A percentile compares a stretch with the other conserved stretches of the same genome.
Evolutionary conservation across 2,888 invertebrate genomes (phyloP).

Genomic region (Drosophila koepferae): DNA sequence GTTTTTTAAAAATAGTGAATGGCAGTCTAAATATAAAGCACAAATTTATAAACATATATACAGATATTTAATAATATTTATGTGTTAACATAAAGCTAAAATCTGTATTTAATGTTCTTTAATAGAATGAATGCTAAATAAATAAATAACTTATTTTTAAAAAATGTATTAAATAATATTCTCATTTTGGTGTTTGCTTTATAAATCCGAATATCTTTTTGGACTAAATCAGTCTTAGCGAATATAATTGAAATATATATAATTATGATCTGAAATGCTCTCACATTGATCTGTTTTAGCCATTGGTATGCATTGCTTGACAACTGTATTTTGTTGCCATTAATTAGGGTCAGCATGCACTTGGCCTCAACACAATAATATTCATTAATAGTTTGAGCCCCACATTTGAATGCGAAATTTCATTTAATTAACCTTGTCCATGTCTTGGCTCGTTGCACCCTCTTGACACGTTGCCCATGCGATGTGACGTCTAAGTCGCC

Average conservation of each 20-base stretch:
- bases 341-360: conserved; percentile 39
- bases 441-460: conserved; percentile 30
- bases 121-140: too few relatives aligned
- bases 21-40: too few relatives aligned
- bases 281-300: background rate
- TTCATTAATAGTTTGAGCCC: conserved; percentile 47
- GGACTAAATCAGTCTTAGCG: too few relatives aligned
- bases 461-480: conserved; percentile 28
- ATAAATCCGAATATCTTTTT: too few relatives aligned
- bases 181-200: too few relatives aligned
- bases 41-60: too few relatives aligned
- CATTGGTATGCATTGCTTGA: background rate
- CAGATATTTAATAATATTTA: too few relatives aligned
- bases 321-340: conserved; percentile 11
- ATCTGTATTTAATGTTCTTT: too few relatives aligned
- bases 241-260: background rate
- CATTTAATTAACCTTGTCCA: conserved; percentile 64
- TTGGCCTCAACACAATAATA: conserved; percentile 29
- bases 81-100: too few relatives aligned
- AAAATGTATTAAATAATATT: too few relatives aligned
- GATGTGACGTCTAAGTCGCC: conserved; percentile 8
- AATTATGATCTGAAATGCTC: background rate
- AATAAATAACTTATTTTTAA: too few relatives aligned
- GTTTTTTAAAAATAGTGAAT: too few relatives aligned
- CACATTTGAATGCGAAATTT: conserved; percentile 49